phyloP scores from a whole-genome alignment of 2,797 vertebrate genomes.

The Phataginus tetradactyla region DNA sequence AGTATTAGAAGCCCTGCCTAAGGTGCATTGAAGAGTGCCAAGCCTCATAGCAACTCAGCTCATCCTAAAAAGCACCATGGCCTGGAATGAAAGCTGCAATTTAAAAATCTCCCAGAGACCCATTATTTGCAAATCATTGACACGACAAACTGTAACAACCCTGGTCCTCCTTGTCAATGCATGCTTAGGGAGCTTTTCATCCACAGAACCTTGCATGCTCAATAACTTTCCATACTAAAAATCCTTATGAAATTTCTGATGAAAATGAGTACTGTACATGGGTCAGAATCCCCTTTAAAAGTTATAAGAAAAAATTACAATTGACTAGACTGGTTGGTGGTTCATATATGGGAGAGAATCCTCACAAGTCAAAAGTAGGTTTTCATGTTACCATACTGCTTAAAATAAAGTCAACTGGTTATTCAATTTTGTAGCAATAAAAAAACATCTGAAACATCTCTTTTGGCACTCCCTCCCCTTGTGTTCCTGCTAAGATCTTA shows the following conservation, averaged over 20 bases:
- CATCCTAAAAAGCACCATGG: constrained; percentile 83
- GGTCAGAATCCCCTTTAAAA: constrained; percentile 51
- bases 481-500: constrained; percentile 66
- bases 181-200: constrained; percentile 84
- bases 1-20: constrained; percentile 84
- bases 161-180: constrained; percentile 80
- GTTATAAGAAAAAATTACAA: constrained; percentile 57
- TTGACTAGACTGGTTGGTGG: background rate
- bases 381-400: constrained; percentile 56
- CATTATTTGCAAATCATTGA: constrained; percentile 89
- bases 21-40: constrained; percentile 85
- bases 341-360: background rate
- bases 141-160: constrained; percentile 84
- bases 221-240: constrained; percentile 79
- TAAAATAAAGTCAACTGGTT: constrained; percentile 64
- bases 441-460: constrained; percentile 46
- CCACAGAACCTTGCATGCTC: constrained; percentile 74
- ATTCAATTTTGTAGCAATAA: constrained; percentile 70
- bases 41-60: constrained; percentile 85
- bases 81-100: constrained; percentile 86
- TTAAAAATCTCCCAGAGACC: constrained; percentile 87
- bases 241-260: constrained; percentile 81
- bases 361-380: constrained; percentile 33
- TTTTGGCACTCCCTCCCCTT: constrained; percentile 16
- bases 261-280: constrained; percentile 67